A percentile compares a stretch with the other conserved stretches of the same genome.
phyloP scores from a whole-genome alignment of 1,140 invertebrate genomes.

The Drosophila malerkotliana region DNA sequence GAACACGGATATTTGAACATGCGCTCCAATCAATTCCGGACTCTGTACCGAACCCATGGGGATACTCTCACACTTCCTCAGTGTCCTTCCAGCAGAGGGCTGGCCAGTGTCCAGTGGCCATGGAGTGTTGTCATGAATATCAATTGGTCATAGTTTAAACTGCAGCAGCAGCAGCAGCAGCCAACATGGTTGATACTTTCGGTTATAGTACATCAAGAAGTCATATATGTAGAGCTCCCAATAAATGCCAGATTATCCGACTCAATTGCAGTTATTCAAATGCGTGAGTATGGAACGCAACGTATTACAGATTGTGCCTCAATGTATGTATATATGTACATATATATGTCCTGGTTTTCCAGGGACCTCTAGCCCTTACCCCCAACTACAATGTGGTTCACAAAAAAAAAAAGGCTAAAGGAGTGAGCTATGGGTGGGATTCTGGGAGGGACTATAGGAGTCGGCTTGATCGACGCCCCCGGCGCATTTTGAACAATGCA shows the following conservation, averaged over 20 bases:
- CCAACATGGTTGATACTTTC: conserved; percentile 1
- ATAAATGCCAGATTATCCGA: conserved; percentile 7
- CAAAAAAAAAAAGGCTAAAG: not conserved
- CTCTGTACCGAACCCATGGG: not conserved
- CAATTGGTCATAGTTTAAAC: conserved; percentile 7
- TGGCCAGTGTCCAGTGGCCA: not conserved
- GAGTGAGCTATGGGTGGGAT: not conserved
- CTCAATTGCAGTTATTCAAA: conserved; percentile 5
- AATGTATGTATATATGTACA: not conserved
- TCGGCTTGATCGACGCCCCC: conserved; percentile 22
- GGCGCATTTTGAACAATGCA: conserved; percentile 43
- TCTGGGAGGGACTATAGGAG: not conserved
- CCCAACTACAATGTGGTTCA: conserved; percentile 4
- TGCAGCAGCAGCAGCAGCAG: conserved; percentile 1
- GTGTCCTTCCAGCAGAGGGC: too few species aligned
- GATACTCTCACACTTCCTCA: not conserved
- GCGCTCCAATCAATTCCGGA: conserved; percentile 1
- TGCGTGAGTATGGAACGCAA: conserved; percentile 3
- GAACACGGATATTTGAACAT: conserved; percentile 42
- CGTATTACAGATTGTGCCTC: not conserved
- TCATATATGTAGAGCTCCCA: not conserved
- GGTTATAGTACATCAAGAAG: not conserved
- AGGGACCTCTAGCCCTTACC: not conserved
- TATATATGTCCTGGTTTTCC: not conserved
- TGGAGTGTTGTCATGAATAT: conserved; percentile 3